Base-by-base conservation (phyloP, 2,113 vertebrate genomes). In the Istiophorus platypterus region DNA sequence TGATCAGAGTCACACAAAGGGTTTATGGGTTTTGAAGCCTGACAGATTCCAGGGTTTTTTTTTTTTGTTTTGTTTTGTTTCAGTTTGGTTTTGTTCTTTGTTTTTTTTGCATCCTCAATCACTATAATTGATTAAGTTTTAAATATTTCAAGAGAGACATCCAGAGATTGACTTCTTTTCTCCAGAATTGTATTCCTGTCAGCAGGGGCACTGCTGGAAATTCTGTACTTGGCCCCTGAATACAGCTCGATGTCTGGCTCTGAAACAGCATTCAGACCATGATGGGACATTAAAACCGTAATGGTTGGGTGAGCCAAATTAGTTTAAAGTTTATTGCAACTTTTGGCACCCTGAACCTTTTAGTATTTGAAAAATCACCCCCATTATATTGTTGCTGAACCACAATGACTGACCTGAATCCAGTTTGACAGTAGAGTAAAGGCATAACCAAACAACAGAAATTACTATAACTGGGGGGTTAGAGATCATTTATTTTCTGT, bases 211-310 rank as follows among this genome's bases (percentile, higher is more conserved):
- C 47, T 45, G 37, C 7, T 49, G 26, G 37, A 85, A 54, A 41
- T 69, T 5, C 54, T 72, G 27, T 72, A 22, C 65, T 52, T 26
- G 51, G 20, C 66, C 31, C 22, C 20, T 22, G 58, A 52, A n/a
- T 6, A 72, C 37, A 59, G 57, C 42, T 57, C 51, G 27, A 31
- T 73, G 47, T 81, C 54, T 81, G 72, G 59, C 67, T 72, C 29
- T 56, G 29, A 83, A 74, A 64, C 62, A 66, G 42, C 34, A 61
- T 45, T 54, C 57, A 78, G 39, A 24, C 31, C 72, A n/a, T 49
- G 62, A 77, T 81, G 45, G 52, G 75, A 56, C 88, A 68, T 76
- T 83, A 83, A 76, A 87, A 80, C 24, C 7, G 2, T 69, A 74
- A 88, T 63, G 61, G 56, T 9, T 75, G 37, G 29, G 2, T 70